Evolutionary conservation across 2,113 vertebrate genomes (phyloP).

Genomic region (Chiloscyllium plagiosum): DNA sequence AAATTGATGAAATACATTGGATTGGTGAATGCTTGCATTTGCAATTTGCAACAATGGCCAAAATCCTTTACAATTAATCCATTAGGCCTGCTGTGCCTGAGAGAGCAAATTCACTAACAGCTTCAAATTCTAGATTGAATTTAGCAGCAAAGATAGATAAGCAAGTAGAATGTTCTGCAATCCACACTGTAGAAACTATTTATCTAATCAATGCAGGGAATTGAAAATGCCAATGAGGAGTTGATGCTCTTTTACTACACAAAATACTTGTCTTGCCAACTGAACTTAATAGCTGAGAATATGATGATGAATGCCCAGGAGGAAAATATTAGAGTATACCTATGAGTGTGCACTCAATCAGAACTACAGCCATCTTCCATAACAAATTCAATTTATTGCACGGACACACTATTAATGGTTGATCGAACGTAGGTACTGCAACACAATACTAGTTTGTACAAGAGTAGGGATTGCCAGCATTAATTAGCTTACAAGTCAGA

Average conservation of each 20-base stretch:
- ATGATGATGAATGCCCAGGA: conserved; percentile 16
- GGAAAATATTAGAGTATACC: not conserved
- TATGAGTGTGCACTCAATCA: conserved; percentile 12
- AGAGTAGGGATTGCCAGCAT: not conserved
- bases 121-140: conserved; percentile 25
- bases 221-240: conserved; percentile 37
- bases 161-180: conserved; percentile 22
- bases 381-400: conserved; percentile 33
- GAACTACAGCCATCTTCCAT: conserved; percentile 21
- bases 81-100: not conserved
- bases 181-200: conserved; percentile 24
- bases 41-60: conserved; percentile 22
- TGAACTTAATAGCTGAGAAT: conserved; percentile 27
- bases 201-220: conserved; percentile 37
- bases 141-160: conserved; percentile 24
- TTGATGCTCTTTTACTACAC: conserved; percentile 21
- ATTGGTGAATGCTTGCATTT: conserved; percentile 32
- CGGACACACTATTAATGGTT: conserved; percentile 18
- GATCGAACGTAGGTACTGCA: not conserved
- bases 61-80: conserved; percentile 36
- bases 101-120: conserved; percentile 31
- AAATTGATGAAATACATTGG: not conserved
- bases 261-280: conserved; percentile 23
- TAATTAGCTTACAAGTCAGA: conserved; percentile 2
- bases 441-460: not conserved